Evolutionary conservation across 2,113 vertebrate species (phyloP).

Genomic region (Oncorhynchus mykiss): DNA sequence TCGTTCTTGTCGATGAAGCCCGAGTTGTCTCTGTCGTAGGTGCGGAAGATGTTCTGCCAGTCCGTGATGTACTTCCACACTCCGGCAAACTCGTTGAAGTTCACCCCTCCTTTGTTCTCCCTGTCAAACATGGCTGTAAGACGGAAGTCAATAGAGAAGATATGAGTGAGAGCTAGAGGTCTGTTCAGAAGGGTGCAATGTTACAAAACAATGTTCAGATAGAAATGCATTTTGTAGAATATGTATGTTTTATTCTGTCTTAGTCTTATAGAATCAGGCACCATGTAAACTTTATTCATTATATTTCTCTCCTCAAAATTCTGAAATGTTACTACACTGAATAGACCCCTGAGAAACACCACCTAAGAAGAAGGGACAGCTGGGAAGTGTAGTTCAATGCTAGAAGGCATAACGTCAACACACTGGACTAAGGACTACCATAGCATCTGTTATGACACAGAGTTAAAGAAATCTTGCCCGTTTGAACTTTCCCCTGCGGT

Average conservation of each 20-base stretch:
- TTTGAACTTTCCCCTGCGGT: constrained; percentile 27
- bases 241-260: no score
- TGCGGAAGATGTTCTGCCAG: constrained; percentile 98
- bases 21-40: constrained; percentile 95
- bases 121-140: constrained; percentile 96
- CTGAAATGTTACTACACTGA: no score
- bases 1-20: constrained; percentile 97
- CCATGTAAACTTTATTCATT: no score
- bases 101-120: constrained; percentile 96
- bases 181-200: neutral
- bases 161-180: neutral
- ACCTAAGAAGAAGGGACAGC: neutral
- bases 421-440: constrained; percentile 17
- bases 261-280: no score
- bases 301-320: no score
- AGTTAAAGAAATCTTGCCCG: constrained; percentile 17
- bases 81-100: constrained; percentile 94
- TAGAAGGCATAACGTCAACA: constrained; percentile 8
- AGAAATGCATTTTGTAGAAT: no score
- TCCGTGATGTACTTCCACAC: constrained; percentile 99
- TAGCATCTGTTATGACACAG: neutral
- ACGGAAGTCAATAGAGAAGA: neutral
- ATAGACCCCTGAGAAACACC: neutral
- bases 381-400: constrained; percentile 4
- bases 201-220: neutral